Base-by-base conservation (phyloP, 2,113 vertebrate genomes). In the Brevimyrus niger region DNA sequence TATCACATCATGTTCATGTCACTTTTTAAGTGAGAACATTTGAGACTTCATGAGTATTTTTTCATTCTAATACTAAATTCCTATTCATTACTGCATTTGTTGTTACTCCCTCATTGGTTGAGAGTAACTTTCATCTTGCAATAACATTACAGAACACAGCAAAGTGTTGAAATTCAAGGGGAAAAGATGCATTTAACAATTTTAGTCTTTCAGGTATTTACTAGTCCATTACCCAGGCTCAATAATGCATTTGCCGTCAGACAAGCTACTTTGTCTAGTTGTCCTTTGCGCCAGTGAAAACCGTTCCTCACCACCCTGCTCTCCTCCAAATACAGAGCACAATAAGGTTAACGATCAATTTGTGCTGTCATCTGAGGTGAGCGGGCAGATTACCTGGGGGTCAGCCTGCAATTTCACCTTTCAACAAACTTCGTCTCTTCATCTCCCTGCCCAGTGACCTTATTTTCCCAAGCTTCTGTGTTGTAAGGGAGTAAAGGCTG, bases 401-500 rank as follows among this genome's bases (percentile, higher is more conserved):
- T 89, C 51, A 86, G 51, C 13, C 82, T 10, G 23, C 55, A 4
- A 42, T 65, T 55, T 86, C 23, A 31, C 83, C 83, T 47, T 51
- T 69, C 44, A 86, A 90, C 73, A 58, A 23, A 69, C 88, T 47
- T 48, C 1, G 91, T 85, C 88, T 90, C 91, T 88, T 89, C 89
- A 92, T 93, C 90, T 91, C 42, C 91, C 48, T 92, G 90, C 88
- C 58, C 86, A 87, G 90, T 92, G 93, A 93, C 92, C 93, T 61
- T 55, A 55, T 94, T 93, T 92, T 82, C 87, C 90, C 58, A 55
- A 48, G 17, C 19, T 7, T 38, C 44, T 3, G 53, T 3, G 50
- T 73, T 50, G 83, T 19, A 38, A n/a, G 53, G 51, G 88, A 85
- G 51, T 48, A n/a, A 69, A 31, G 61, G n/a, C n/a, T 27, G n/a